Evolutionary conservation across 53 echinoderm and acorn worm genomes (phyloP).

Genomic region (Luidia sarsii): DNA sequence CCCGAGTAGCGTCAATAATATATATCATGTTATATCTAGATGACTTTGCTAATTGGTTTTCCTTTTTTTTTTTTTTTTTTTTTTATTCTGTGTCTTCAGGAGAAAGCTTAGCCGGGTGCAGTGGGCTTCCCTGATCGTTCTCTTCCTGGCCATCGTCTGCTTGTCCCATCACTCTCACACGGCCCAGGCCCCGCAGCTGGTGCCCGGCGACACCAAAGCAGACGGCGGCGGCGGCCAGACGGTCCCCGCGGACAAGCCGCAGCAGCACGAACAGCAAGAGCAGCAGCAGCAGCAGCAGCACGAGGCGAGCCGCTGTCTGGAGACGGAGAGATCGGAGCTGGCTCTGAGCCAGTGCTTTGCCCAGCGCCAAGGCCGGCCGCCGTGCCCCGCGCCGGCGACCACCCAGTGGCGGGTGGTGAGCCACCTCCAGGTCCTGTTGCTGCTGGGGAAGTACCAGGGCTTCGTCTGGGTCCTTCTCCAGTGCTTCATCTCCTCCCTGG

Average conservation of each 20-base stretch:
- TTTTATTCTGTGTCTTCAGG: constrained; percentile 48
- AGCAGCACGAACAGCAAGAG: neutral
- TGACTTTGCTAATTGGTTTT: neutral
- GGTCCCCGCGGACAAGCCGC: neutral
- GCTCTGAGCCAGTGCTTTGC: too few relatives aligned
- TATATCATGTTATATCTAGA: too few relatives aligned
- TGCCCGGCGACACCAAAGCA: too few relatives aligned
- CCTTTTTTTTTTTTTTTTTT: neutral
- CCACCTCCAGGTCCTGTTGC: neutral
- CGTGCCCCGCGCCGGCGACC: too few relatives aligned
- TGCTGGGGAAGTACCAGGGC: constrained; percentile 48
- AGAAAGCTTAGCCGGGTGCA: constrained; percentile 75
- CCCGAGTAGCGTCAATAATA: too few relatives aligned
- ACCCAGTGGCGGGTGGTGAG: neutral
- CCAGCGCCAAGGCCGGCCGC: too few relatives aligned
- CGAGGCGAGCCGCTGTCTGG: too few relatives aligned
- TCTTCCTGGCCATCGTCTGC: constrained; percentile 88
- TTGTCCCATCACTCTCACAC: constrained; percentile 69
- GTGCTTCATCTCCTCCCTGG: constrained; percentile 84
- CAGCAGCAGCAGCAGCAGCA: neutral
- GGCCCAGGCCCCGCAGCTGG: neutral
- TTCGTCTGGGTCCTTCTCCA: constrained; percentile 74
- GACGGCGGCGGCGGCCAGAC: neutral
- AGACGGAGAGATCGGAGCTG: too few relatives aligned
- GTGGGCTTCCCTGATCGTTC: constrained; percentile 89